phyloP scores from a whole-genome alignment of 2,113 vertebrate genomes.

The Arvicanthis niloticus region DNA sequence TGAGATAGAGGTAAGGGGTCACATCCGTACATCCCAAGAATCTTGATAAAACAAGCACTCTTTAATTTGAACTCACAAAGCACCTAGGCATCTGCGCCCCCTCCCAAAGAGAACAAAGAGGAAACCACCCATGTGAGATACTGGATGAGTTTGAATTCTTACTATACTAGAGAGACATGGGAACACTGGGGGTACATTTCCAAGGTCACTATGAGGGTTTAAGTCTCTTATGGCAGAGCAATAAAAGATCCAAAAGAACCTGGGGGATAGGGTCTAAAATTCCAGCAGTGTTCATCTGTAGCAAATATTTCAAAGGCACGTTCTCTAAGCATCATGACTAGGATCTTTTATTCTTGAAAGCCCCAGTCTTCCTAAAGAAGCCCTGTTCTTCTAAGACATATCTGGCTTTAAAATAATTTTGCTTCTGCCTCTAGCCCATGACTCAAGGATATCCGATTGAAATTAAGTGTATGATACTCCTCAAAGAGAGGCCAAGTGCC shows the following conservation, averaged over 20 bases:
- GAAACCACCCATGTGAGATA: not conserved
- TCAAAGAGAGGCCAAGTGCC: not conserved
- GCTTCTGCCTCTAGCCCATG: not conserved
- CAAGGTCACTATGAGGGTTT: not conserved
- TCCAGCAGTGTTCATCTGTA: not conserved
- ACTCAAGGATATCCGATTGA: not conserved
- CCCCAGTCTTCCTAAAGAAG: not conserved
- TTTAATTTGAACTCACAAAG: not conserved
- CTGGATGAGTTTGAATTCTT: accelerated
- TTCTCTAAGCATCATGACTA: not conserved
- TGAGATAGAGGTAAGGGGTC: accelerated
- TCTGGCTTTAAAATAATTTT: not conserved
- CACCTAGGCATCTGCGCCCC: not conserved
- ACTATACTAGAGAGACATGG: not conserved
- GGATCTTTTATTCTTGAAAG: not conserved
- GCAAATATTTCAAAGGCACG: not conserved
- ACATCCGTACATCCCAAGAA: not conserved
- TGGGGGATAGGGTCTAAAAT: not conserved
- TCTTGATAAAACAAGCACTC: not conserved
- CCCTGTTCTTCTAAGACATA: not conserved
- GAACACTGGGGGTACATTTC: not conserved
- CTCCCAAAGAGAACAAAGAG: accelerated
- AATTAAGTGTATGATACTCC: not conserved
- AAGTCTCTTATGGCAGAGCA: not conserved
- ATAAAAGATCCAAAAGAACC: not conserved